Evolutionary conservation across 2,797 vertebrate genomes (phyloP).

Genomic region (Clarias fuscus): DNA sequence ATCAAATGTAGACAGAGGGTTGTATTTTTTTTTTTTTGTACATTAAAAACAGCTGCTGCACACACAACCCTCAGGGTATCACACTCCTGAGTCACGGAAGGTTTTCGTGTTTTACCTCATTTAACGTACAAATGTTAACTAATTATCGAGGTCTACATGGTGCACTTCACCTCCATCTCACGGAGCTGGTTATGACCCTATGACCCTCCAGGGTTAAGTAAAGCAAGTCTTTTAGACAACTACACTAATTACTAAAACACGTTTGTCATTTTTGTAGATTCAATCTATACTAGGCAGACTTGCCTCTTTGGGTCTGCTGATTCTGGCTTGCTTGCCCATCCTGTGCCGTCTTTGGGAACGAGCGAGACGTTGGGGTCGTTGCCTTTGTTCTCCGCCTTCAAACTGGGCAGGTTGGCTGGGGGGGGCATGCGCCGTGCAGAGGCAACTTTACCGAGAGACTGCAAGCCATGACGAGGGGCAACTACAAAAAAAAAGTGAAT

Average conservation of each 20-base stretch:
- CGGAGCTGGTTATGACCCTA: not conserved
- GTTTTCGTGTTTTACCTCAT: not conserved
- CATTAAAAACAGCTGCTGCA: not conserved
- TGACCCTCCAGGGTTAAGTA: not conserved
- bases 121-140: not conserved
- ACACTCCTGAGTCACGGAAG: not conserved
- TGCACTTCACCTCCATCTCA: not conserved
- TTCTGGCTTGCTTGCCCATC: conserved; percentile 99
- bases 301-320: conserved; percentile 94
- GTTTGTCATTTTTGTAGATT: too few relatives aligned
- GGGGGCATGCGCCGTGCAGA: conserved; percentile 96
- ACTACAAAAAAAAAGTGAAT: conserved; percentile 67
- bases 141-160: not conserved
- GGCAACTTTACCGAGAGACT: conserved; percentile 98
- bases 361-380: conserved; percentile 97
- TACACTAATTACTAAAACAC: not conserved
- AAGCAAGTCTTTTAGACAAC: not conserved
- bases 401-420: conserved; percentile 94
- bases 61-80: not conserved
- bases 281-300: not conserved
- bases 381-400: conserved; percentile 99
- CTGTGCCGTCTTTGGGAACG: conserved; percentile 98
- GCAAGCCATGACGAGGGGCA: conserved; percentile 96
- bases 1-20: not conserved
- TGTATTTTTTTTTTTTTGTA: not conserved